Conservation (phyloP, 2,888 invertebrate species). For the Agrochola litura region DNA sequence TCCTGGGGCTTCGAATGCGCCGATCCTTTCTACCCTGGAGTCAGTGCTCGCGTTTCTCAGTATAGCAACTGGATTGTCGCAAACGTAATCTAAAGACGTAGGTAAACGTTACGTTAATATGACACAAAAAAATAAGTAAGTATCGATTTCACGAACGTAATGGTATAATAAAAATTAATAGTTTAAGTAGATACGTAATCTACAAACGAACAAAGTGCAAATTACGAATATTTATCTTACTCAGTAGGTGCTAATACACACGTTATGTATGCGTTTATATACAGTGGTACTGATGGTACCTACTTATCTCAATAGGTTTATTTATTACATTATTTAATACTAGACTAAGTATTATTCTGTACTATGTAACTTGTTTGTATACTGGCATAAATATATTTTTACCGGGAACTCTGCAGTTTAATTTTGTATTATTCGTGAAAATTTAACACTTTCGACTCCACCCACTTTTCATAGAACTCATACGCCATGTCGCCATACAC, state of each 20-base stretch:
- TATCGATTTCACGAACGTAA: neutral
- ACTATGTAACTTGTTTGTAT: neutral
- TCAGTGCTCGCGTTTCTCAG: slow-evolving; percentile 84
- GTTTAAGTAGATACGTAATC: neutral
- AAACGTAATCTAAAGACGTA: slow-evolving; percentile 10
- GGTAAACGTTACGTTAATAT: neutral
- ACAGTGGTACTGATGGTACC: too few species aligned
- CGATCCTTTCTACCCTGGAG: slow-evolving; percentile 85
- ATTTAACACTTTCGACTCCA: too few species aligned
- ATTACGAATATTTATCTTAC: neutral
- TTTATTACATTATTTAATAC: neutral
- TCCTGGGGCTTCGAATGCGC: slow-evolving; percentile 89
- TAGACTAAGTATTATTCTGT: slow-evolving; percentile 1
- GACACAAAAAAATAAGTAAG: neutral
- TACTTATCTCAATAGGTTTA: slow-evolving; percentile 1
- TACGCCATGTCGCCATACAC: too few species aligned
- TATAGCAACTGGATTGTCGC: slow-evolving; percentile 76
- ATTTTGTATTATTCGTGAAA: neutral
- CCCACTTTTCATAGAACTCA: too few species aligned
- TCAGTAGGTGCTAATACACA: neutral
- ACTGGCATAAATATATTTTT: neutral
- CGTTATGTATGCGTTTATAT: neutral
- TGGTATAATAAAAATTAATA: neutral
- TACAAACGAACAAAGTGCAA: neutral
- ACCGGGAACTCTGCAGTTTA: neutral